Evolutionary conservation across 2,113 vertebrate genomes (phyloP).

Genomic region (Microtus ochrogaster): DNA sequence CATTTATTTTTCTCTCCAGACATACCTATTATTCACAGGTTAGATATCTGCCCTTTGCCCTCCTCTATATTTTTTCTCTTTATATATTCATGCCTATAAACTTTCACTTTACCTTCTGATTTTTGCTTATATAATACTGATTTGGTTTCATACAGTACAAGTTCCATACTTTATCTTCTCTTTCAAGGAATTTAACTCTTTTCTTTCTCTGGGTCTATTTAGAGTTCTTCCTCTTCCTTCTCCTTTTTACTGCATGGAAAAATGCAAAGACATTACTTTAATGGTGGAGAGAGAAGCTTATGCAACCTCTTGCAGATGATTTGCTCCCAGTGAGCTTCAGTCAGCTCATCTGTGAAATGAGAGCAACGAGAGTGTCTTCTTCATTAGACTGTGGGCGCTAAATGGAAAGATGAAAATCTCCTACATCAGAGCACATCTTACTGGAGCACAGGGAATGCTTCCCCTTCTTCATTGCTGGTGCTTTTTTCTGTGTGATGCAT

Average conservation of each 20-base stretch:
- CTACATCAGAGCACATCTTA: neutral
- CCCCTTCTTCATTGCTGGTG: neutral
- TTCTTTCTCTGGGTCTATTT: neutral
- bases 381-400: neutral
- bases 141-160: constrained; percentile 40
- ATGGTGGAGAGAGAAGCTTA: neutral
- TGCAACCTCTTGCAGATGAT: neutral
- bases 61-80: neutral
- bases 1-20: constrained; percentile 8
- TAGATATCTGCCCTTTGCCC: neutral
- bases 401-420: neutral
- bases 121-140: constrained; percentile 27
- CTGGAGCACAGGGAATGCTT: neutral
- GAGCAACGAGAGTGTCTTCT: neutral
- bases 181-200: neutral
- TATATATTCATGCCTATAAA: neutral
- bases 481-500: neutral
- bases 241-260: neutral
- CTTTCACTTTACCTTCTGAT: constrained; percentile 37
- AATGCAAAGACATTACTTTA: neutral
- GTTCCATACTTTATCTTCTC: constrained; percentile 10
- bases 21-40: neutral
- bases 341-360: constrained; percentile 25
- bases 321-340: neutral
- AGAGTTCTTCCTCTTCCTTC: neutral